Conservation (phyloP, 2,797 vertebrate genomes). For the Spinus olivaceus region DNA sequence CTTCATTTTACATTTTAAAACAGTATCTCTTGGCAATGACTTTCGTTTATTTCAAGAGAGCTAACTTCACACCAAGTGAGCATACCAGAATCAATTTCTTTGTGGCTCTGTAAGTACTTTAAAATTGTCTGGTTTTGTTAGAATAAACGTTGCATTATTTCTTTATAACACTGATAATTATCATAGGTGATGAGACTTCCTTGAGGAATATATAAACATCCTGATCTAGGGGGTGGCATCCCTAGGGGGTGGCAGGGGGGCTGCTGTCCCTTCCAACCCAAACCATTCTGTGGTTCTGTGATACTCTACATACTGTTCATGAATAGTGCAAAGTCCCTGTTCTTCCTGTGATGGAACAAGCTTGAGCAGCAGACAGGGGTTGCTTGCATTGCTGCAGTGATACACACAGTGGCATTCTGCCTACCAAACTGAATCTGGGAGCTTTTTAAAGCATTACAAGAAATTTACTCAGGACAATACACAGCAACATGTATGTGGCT, state of each 20-base stretch:
- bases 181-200: not conserved
- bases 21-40: conserved; percentile 99
- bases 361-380: not conserved
- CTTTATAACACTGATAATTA: not conserved
- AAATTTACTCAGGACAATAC: not conserved
- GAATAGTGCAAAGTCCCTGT: not conserved
- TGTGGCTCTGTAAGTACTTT: conserved; percentile 90
- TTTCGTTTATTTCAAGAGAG: conserved; percentile 98
- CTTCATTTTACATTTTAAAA: conserved; percentile 58
- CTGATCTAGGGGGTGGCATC: not conserved
- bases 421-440: not conserved
- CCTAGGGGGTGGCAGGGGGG: not conserved
- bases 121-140: conserved; percentile 27
- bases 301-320: not conserved
- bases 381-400: not conserved
- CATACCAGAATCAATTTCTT: conserved; percentile 94
- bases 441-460: not conserved
- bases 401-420: not conserved
- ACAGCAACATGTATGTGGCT: not conserved
- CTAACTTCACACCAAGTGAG: conserved; percentile 83
- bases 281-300: not conserved
- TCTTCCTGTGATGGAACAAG: not conserved
- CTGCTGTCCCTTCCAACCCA: not conserved
- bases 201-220: not conserved
- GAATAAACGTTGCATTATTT: not conserved